Evolutionary conservation across 2,113 vertebrate genomes (phyloP).

Genomic region (Erythrocebus patas): DNA sequence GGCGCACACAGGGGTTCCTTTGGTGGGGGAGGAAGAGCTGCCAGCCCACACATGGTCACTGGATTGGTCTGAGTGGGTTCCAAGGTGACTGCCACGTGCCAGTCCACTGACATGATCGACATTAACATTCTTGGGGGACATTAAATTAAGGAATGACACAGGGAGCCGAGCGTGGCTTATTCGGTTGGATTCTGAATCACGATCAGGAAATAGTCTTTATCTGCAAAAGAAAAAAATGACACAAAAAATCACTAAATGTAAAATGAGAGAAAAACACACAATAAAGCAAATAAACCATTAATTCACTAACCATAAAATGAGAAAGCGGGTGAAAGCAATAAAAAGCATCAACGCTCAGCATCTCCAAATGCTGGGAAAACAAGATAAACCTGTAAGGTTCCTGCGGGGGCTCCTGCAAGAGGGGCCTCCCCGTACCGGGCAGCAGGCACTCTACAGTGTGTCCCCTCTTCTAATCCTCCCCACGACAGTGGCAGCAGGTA

Average conservation of each 20-base stretch:
- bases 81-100: neutral
- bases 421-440: accelerated
- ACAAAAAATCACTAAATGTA: constrained; percentile 50
- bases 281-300: neutral
- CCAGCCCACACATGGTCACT: neutral
- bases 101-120: constrained; percentile 48
- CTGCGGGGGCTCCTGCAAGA: neutral
- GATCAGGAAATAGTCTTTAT: constrained; percentile 98
- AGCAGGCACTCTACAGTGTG: accelerated
- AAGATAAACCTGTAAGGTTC: neutral
- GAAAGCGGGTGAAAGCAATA: neutral
- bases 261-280: neutral
- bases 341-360: neutral
- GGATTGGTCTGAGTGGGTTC: neutral
- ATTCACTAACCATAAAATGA: neutral
- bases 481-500: neutral
- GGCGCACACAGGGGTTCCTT: neutral
- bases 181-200: constrained; percentile 96
- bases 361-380: neutral
- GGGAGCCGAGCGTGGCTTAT: constrained; percentile 73
- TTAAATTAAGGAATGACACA: constrained; percentile 78
- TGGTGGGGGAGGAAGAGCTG: neutral
- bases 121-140: constrained; percentile 53
- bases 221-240: constrained; percentile 80
- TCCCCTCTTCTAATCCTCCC: neutral